Conservation (phyloP, 1,140 invertebrate genomes). For the Pachypeltis micranthus region DNA sequence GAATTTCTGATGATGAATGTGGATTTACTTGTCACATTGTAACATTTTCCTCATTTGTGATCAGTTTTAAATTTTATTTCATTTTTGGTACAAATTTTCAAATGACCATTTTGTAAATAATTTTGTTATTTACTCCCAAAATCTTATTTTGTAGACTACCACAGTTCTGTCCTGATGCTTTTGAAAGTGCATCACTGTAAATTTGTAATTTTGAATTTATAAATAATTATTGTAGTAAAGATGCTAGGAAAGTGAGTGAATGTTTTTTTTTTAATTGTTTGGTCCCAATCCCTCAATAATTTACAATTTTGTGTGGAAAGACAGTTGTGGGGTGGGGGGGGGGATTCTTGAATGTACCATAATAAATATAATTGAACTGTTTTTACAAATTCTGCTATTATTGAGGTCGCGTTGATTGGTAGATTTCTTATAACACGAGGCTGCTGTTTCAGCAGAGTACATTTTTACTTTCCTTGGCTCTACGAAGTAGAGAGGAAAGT, state of each 20-base stretch:
- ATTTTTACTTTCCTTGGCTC: too few species aligned
- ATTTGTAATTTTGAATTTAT: slow-evolving; percentile 5
- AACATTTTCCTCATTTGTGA: not conserved
- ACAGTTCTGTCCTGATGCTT: not conserved
- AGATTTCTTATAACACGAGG: too few species aligned
- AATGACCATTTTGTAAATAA: slow-evolving; percentile 4
- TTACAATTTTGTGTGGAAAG: too few species aligned
- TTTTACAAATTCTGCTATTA: too few species aligned
- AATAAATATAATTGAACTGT: too few species aligned
- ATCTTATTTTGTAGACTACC: not conserved
- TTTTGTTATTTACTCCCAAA: not conserved
- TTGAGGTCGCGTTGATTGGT: too few species aligned
- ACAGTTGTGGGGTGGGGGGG: too few species aligned
- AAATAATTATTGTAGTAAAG: not conserved
- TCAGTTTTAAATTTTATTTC: not conserved
- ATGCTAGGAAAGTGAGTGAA: not conserved
- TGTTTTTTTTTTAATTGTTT: too few species aligned
- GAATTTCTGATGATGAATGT: not conserved
- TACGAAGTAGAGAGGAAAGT: too few species aligned
- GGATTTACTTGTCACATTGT: not conserved
- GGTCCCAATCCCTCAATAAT: too few species aligned
- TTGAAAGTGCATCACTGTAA: not conserved
- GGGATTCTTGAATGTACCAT: too few species aligned
- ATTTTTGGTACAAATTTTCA: not conserved
- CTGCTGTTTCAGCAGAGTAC: too few species aligned